Evolutionary conservation across 2,113 vertebrate species (phyloP), one percentile per base, ranked within the genome.

Genomic region (Nycticryphes semicollaris): DNA sequence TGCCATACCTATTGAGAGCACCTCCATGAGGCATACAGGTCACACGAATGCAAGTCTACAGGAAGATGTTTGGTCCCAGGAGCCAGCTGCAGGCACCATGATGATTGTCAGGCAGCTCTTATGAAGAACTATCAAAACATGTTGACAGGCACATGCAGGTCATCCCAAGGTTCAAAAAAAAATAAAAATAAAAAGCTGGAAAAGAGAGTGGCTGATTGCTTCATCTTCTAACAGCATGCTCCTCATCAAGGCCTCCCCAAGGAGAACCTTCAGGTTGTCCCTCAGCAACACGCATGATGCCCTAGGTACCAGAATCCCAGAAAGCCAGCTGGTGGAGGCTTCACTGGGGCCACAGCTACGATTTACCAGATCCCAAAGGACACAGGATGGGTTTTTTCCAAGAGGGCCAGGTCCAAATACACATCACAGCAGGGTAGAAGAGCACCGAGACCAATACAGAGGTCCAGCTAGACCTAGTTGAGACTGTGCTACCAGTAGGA

Each of bases 191-290:
- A n/a, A 17, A 18, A 16, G 7, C 22, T 56, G 18, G 27, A 41
- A 28, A 63, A 80, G 27, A 64, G 7, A 12, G 3, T 25, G 4
- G 11, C 3, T 2, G 1, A 27, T 9, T 14, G 1, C 6, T 18
- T 13, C 6, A 7, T 27, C 37, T 69, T 9, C 50, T n/a, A 59
- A 16, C 35, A 53, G 22, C 6, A 21, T 10, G 3, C 5, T 27
- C 15, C 41, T 59, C 60, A 35, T 4, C 14, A 23, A 57, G 41
- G 45, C 18, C 41, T 59, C 60, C 33, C 4, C 14, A 23, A 57
- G 41, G 45, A 94, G 17, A 75, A 27, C 30, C 30, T 57, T 54
- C 0, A 0, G 28, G 25, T 7, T 68, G 33, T 3, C 3, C 16
- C 22, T 59, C 82, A 41, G 6, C 39, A 24, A 35, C 18, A 54